These are phyloP conservation scores for Isurus oxyrinchus DNA, from an alignment of 2,113 vertebrate genomes.

Conservation along the genomic window DNA sequence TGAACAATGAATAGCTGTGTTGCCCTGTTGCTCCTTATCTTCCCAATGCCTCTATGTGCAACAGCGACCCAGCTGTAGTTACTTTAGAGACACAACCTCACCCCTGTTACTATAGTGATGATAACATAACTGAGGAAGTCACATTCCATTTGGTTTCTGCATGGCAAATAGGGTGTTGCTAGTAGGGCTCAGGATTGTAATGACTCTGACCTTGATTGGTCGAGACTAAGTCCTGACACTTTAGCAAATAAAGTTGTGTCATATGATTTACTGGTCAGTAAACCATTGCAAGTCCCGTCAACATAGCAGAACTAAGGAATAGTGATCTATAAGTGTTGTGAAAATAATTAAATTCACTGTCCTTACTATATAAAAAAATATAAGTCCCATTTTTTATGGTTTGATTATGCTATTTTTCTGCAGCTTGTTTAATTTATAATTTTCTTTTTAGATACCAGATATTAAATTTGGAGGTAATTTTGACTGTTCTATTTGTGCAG, in stretches of 20 bases:
- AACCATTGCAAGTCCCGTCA: not conserved
- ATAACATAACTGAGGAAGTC: not conserved
- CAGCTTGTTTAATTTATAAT: not conserved
- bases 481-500: not conserved
- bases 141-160: not conserved
- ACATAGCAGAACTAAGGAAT: not conserved
- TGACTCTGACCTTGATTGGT: not conserved
- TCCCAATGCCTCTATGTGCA: not conserved
- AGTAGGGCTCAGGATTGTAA: not conserved
- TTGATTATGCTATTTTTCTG: not conserved
- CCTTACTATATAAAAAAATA: not conserved
- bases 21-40: conserved; percentile 15
- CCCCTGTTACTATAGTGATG: conserved; percentile 24
- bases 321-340: too few species aligned
- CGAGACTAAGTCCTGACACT: not conserved
- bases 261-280: not conserved
- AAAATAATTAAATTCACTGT: not conserved
- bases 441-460: not conserved
- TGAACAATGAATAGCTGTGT: conserved; percentile 32
- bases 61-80: not conserved
- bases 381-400: not conserved
- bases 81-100: not conserved
- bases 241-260: too few species aligned
- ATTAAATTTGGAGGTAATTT: not conserved
- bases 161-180: not conserved